Conservation (phyloP, 2,888 invertebrate genomes). For the Orchestes rusci region DNA sequence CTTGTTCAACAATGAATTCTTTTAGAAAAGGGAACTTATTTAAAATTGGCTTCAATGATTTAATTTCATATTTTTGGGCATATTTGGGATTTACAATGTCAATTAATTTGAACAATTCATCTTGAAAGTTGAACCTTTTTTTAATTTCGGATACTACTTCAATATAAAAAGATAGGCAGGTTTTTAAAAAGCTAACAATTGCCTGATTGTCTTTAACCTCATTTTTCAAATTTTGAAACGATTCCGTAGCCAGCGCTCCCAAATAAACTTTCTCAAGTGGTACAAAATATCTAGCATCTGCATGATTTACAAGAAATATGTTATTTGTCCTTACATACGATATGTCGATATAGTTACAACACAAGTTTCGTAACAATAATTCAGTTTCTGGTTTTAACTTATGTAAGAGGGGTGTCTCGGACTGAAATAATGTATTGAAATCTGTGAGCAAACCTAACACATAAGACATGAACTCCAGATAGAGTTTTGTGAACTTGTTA, state of each 20-base stretch:
- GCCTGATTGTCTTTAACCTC: slow-evolving; percentile 2
- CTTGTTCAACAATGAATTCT: slow-evolving; percentile 14
- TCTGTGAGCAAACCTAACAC: slow-evolving; percentile 26
- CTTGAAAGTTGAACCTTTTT: slow-evolving; percentile 9
- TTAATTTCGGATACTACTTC: slow-evolving; percentile 8
- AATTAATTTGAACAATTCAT: slow-evolving; percentile 8
- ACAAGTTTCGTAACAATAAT: slow-evolving; percentile 8
- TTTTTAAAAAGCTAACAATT: slow-evolving; percentile 9
- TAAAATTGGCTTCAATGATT: slow-evolving; percentile 7
- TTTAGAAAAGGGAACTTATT: slow-evolving; percentile 18
- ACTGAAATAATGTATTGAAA: slow-evolving; percentile 28
- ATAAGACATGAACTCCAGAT: slow-evolving; percentile 32
- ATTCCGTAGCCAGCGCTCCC: slow-evolving; percentile 6
- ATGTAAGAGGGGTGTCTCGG: slow-evolving; percentile 7
- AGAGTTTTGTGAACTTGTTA: slow-evolving; percentile 30
- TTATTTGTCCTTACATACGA: background rate
- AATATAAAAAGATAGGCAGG: slow-evolving; percentile 13
- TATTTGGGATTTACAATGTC: slow-evolving; percentile 14
- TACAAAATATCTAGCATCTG: slow-evolving; percentile 5
- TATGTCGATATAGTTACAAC: slow-evolving; percentile 6
- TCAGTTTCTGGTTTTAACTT: slow-evolving; percentile 12
- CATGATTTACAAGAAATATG: slow-evolving; percentile 6
- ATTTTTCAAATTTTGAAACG: slow-evolving; percentile 5
- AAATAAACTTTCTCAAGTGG: slow-evolving; percentile 10
- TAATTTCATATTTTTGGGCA: slow-evolving; percentile 5